These are phyloP conservation scores for Zeugodacus cucurbitae DNA, from an alignment of 1,140 invertebrate genomes.

Conservation along the genomic window DNA sequence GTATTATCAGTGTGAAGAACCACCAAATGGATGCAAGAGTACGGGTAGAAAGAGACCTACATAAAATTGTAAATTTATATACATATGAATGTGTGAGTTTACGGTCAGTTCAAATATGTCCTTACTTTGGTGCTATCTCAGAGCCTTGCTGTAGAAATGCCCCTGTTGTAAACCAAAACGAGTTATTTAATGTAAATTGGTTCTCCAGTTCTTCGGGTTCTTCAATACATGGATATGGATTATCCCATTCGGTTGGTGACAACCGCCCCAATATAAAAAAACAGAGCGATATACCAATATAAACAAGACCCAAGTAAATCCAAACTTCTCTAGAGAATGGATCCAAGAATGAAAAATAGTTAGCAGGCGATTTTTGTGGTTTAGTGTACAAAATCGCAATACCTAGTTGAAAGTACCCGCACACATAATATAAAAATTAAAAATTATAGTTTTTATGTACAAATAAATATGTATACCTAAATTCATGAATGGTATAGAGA, in stretches of 20 bases:
- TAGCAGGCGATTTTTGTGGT: conserved; percentile 80
- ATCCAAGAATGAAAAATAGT: conserved; percentile 88
- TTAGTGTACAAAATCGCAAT: conserved; percentile 88
- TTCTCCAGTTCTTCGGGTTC: conserved; percentile 81
- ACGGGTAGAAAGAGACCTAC: conserved; percentile 81
- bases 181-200: conserved; percentile 85
- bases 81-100: too few species aligned
- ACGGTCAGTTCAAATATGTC: conserved; percentile 43
- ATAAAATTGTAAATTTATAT: conserved; percentile 20
- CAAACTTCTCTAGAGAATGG: conserved; percentile 88
- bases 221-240: conserved; percentile 82
- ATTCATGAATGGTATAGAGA: conserved; percentile 93
- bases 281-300: conserved; percentile 80
- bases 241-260: conserved; percentile 85
- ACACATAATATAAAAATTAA: not conserved
- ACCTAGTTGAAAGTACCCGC: conserved; percentile 65
- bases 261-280: conserved; percentile 84
- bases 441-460: not conserved
- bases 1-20: conserved; percentile 96
- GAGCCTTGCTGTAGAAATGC: conserved; percentile 87
- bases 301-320: conserved; percentile 81
- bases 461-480: conserved; percentile 67
- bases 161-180: conserved; percentile 85
- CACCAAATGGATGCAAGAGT: conserved; percentile 89
- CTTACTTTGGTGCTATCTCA: conserved; percentile 83